phyloP scores from a whole-genome alignment of 2,113 vertebrate species.

The Urocolius indicus region DNA sequence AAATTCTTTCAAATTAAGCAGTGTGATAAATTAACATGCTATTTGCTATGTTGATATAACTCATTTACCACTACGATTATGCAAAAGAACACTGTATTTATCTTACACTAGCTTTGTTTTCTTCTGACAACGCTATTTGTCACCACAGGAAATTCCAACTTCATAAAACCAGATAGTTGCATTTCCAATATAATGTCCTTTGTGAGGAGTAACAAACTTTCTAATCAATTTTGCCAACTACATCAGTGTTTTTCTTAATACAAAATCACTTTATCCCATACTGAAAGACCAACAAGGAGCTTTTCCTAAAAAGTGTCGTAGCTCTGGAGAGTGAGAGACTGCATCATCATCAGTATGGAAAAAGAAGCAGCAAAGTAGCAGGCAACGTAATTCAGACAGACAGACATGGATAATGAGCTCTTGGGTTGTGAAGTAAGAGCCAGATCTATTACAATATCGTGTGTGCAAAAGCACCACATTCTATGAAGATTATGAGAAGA shows the following conservation, averaged over 20 bases:
- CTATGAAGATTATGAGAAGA: background rate
- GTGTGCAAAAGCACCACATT: background rate
- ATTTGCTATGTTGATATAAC: background rate
- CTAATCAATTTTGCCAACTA: slow-evolving; percentile 24
- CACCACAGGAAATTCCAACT: background rate
- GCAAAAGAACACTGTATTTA: background rate
- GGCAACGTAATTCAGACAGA: background rate
- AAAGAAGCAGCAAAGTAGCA: background rate
- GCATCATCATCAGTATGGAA: background rate
- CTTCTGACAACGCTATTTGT: background rate
- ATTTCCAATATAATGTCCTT: background rate
- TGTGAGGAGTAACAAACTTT: background rate
- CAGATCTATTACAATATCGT: background rate
- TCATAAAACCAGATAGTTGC: slow-evolving; percentile 15
- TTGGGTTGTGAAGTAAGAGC: background rate
- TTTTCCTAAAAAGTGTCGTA: background rate
- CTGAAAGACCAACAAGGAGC: background rate
- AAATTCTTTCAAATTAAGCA: slow-evolving; percentile 27
- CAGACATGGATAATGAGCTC: background rate
- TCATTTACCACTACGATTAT: slow-evolving; percentile 15
- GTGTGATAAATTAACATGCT: slow-evolving; percentile 3
- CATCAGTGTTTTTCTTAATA: background rate
- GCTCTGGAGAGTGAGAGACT: background rate
- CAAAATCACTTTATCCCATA: background rate
- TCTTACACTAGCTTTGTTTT: background rate